phyloP scores from a whole-genome alignment of 2,113 vertebrate species.

The Anolis carolinensis region DNA sequence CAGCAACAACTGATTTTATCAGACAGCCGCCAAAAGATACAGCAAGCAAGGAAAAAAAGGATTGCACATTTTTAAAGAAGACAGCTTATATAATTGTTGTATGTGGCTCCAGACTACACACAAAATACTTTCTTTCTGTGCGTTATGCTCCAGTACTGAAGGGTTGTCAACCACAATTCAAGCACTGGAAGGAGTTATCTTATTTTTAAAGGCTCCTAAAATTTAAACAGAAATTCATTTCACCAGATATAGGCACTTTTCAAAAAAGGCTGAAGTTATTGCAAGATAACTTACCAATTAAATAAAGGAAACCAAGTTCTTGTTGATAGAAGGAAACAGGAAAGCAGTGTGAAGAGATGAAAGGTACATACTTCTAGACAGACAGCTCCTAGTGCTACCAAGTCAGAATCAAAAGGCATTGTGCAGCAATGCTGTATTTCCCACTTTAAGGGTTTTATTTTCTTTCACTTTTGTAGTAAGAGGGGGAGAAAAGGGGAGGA shows the following conservation, averaged over 20 bases:
- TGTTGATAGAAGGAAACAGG: not conserved
- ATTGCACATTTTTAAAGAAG: not conserved
- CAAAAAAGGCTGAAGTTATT: not conserved
- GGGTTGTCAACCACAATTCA: not conserved
- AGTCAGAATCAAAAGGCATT: not conserved
- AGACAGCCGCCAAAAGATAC: not conserved
- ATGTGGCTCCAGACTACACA: not conserved
- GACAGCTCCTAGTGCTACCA: too few relatives aligned
- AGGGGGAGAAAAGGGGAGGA: not conserved
- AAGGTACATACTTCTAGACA: too few relatives aligned
- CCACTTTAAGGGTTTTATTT: not conserved
- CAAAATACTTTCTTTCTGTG: not conserved
- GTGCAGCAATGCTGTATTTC: not conserved
- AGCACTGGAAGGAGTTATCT: not conserved
- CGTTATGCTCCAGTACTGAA: not conserved
- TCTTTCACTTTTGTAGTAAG: not conserved
- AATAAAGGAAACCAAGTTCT: not conserved
- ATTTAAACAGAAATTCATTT: not conserved
- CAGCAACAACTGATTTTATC: slow-evolving; percentile 5
- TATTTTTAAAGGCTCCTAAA: not conserved
- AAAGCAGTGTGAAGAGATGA: too few relatives aligned
- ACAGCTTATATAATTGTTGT: not conserved
- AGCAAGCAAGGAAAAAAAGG: slow-evolving; percentile 18
- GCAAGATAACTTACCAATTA: not conserved
- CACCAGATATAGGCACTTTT: not conserved